Conservation (phyloP, 2,797 vertebrate species). For the Coluber constrictor region DNA sequence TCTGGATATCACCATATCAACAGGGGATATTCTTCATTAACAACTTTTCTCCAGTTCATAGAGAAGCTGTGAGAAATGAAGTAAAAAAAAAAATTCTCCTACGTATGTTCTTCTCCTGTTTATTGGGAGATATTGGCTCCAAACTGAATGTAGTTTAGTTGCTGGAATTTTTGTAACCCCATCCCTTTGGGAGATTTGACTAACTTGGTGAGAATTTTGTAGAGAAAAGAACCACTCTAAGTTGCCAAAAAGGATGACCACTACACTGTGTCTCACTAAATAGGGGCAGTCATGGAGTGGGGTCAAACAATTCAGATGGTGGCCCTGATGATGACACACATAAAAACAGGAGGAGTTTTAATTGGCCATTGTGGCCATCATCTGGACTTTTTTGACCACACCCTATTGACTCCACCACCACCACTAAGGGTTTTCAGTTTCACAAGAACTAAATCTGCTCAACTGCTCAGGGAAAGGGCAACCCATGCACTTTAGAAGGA, state of each 20-base stretch:
- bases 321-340: neutral
- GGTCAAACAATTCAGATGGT: neutral
- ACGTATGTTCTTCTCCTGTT: neutral
- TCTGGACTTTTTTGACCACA: neutral
- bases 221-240: neutral
- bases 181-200: neutral
- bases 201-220: neutral
- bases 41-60: neutral
- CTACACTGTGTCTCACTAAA: neutral
- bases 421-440: neutral
- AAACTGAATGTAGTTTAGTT: neutral
- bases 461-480: neutral
- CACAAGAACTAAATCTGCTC: neutral
- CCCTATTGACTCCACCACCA: neutral
- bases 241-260: neutral
- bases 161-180: neutral
- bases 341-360: neutral
- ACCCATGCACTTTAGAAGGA: neutral
- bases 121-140: neutral
- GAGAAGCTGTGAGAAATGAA: neutral
- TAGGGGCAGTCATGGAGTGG: neutral
- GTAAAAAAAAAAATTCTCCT: neutral
- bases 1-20: neutral
- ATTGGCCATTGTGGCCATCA: neutral
- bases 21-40: neutral